Base-by-base conservation (phyloP, 2,888 invertebrate species). In the Cephus sareptanus region DNA sequence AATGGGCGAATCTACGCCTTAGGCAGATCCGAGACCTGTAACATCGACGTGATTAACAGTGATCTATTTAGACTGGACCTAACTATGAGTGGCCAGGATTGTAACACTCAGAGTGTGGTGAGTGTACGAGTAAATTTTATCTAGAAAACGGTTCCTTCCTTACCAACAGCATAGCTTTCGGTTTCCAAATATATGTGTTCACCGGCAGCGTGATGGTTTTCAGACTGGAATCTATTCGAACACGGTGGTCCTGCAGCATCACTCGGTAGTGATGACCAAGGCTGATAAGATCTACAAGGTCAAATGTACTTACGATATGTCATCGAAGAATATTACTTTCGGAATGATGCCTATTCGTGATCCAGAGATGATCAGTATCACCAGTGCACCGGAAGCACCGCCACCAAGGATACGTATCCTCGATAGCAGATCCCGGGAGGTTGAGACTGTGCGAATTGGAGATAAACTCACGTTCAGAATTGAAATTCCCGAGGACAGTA, bases 291-390 rank as follows among this genome's bases (percentile, higher is more conserved):
- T 98, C 90, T 98, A 98, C 94, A 98, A 98, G 93, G 97, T 98
- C 80, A 97, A 98, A 91, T 98, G 98, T 90, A 98, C 98, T 11
- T 98, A 98, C 92, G 98, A 98, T 91, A 98, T 98, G 96, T 97
- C 97, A 83, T 97, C 98, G 33, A 97, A 97, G 94, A 98, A 98
- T 92, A 97, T 98, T 86, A 98, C 98, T 68, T 98, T 98, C 93
- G 98, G 98, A 93, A 98, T 98, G 98, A 97, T 98, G 96, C 98
- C 98, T 83, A 97, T 98, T 92, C 96, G 97, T 91, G 98, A 98
- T 92, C 98, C 98, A 80, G 98, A 98, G 92, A 98, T 97, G 96
- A 98, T 98, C 89, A 97, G 97, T 90, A 98, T 98, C 91, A 98
- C 98, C 37, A 97, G 98, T 68, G 97, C 98, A 31, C 98, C 98